These are phyloP conservation scores for Myodes glareolus DNA, from an alignment of 2,113 vertebrate species.

Conservation along the genomic window DNA sequence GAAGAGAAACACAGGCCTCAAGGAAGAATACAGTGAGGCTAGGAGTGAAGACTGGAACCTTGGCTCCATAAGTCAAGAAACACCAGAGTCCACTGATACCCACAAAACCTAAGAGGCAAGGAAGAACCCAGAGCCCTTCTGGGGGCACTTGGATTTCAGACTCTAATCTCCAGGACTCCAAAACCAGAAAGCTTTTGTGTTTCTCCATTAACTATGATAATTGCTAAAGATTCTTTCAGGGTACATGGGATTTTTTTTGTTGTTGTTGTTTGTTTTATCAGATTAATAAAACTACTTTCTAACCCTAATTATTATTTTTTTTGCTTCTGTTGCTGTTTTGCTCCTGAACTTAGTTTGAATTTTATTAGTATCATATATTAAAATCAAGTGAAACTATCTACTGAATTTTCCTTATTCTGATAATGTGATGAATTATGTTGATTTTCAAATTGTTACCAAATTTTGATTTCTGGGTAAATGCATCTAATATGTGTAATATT, in stretches of 20 bases:
- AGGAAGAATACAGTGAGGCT: not conserved
- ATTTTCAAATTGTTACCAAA: conserved; percentile 21
- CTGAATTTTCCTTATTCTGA: not conserved
- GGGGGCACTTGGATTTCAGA: not conserved
- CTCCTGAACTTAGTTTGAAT: conserved; percentile 15
- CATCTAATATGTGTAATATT: not conserved
- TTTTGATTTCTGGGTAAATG: not conserved
- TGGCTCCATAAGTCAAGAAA: not conserved
- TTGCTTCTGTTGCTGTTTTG: not conserved
- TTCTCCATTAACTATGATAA: not conserved
- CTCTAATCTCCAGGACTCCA: not conserved
- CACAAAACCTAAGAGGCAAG: not conserved
- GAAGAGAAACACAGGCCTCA: not conserved
- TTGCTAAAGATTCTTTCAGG: conserved; percentile 2
- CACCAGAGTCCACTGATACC: not conserved
- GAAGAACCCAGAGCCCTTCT: not conserved
- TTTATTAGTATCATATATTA: not conserved
- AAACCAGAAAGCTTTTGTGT: not conserved
- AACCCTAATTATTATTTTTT: not conserved
- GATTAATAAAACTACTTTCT: conserved; percentile 2
- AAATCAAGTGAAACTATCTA: not conserved
- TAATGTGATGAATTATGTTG: conserved; percentile 8
- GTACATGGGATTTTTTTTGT: too few relatives aligned
- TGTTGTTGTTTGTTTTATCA: not conserved
- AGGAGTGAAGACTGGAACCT: not conserved